Base-by-base conservation (phyloP, 2,888 invertebrate genomes). In the Drosophila antonietae region DNA sequence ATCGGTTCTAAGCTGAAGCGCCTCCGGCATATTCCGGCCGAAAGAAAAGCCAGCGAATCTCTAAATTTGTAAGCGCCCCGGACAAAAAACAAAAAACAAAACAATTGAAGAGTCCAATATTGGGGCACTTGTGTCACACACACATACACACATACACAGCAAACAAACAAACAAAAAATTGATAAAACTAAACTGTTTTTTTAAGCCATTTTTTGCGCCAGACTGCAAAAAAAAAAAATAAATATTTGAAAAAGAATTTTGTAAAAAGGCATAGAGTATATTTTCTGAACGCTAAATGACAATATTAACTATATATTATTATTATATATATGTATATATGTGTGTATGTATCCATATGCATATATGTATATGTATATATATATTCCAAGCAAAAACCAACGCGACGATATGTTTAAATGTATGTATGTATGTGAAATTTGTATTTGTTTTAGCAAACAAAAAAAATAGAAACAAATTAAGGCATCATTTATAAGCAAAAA, bases 241-340 rank as follows among this genome's bases (percentile, higher is more conserved):
- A 43, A 41, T 9, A 55, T 46, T 46, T 49, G 20, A 10, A 56
- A 64, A 51, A 35, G 8, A 47, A 71, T 37, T 65, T 65, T 85
- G 83, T 81, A 80, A 53, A 83, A 83, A 75, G 55, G 73, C 77
- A 81, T 81, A 76, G 81, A 70, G 66, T 79, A 81, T 86, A 89
- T 87, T 88, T 89, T 88, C 78, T 80, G 82, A 90, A 87, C 75
- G 86, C 83, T 88, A 86, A 85, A 90, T 83, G 90, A 90, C 91
- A 90, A 90, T 90, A 90, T 84, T 86, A 89, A 81, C 74, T 76
- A 70, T 77, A 75, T 71, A 80, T 39, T 23, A 23, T 23, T 23
- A 23, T 23, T 4, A 39, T 39, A 53, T 53, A 23, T 53, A 37
- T 37, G 8, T 35, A 15, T 74, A 46, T 75, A 43, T 59, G 15